Conservation (phyloP, 1,140 invertebrate genomes). For the Drosophila ambigua region DNA sequence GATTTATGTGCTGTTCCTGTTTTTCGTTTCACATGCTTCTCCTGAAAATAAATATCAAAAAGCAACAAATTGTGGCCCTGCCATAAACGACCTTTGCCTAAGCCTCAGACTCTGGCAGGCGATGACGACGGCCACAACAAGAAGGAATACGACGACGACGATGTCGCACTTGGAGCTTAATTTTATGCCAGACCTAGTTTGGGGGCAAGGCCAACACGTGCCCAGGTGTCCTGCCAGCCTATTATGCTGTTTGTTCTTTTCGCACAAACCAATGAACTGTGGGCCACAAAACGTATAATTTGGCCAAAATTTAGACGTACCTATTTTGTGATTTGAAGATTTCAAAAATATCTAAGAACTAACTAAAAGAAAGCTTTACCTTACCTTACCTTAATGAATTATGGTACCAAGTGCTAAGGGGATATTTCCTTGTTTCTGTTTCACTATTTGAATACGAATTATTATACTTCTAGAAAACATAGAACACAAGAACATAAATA, state of each 20-base stretch:
- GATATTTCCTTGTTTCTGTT: too few relatives aligned
- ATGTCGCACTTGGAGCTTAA: constrained; percentile 60
- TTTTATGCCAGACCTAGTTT: constrained; percentile 62
- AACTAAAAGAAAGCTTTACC: too few relatives aligned
- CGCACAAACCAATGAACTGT: constrained; percentile 40
- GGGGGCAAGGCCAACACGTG: constrained; percentile 67
- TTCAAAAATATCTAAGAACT: too few relatives aligned
- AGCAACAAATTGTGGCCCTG: constrained; percentile 73
- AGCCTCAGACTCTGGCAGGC: constrained; percentile 22
- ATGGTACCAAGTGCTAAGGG: too few relatives aligned
- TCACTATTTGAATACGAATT: too few relatives aligned
- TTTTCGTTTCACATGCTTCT: constrained; percentile 59
- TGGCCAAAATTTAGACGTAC: too few relatives aligned
- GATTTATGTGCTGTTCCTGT: constrained; percentile 60
- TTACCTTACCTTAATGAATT: too few relatives aligned
- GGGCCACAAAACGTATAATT: neutral
- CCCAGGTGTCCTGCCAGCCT: constrained; percentile 58
- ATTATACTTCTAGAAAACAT: too few relatives aligned
- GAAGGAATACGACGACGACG: constrained; percentile 19
- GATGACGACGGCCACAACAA: neutral
- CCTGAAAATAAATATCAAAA: constrained; percentile 79
- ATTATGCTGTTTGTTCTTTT: constrained; percentile 52
- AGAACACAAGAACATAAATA: too few relatives aligned
- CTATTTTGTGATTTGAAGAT: too few relatives aligned
- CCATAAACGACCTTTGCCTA: constrained; percentile 47